These are phyloP conservation scores for Tauraco hartlaubi DNA, from an alignment of 2,797 vertebrate species.

Conservation along the genomic window DNA sequence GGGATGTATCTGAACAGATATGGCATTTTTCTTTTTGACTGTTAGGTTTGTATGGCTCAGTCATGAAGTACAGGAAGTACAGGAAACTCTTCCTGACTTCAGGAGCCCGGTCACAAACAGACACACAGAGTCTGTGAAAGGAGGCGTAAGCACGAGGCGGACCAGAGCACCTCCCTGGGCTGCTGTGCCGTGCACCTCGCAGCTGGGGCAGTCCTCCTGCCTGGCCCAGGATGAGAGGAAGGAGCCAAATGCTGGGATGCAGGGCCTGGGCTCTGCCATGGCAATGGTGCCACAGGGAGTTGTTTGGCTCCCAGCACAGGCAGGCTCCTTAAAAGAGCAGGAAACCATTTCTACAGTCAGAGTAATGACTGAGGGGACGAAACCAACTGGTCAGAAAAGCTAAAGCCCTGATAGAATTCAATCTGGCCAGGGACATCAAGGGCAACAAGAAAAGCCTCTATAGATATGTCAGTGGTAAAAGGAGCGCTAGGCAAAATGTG, in stretches of 20 bases:
- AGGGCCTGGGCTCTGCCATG: not conserved
- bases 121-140: not conserved
- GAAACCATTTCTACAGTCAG: not conserved
- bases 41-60: not conserved
- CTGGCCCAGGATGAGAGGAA: not conserved
- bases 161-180: not conserved
- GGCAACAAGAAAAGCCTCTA: no score
- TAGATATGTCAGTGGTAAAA: no score
- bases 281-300: not conserved
- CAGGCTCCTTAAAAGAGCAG: not conserved
- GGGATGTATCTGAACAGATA: not conserved
- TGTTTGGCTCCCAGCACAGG: not conserved
- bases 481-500: no score
- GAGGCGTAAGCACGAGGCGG: accelerated
- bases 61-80: not conserved
- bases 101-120: not conserved
- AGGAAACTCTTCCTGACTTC: not conserved
- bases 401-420: no score
- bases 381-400: no score
- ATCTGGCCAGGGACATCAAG: no score
- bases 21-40: not conserved
- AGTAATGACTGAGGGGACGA: not conserved
- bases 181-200: not conserved
- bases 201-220: not conserved
- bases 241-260: accelerated